A percentile compares a stretch with the other conserved stretches of the same genome.
phyloP scores from a whole-genome alignment of 2,113 vertebrate species.

The Antechinus flavipes region DNA sequence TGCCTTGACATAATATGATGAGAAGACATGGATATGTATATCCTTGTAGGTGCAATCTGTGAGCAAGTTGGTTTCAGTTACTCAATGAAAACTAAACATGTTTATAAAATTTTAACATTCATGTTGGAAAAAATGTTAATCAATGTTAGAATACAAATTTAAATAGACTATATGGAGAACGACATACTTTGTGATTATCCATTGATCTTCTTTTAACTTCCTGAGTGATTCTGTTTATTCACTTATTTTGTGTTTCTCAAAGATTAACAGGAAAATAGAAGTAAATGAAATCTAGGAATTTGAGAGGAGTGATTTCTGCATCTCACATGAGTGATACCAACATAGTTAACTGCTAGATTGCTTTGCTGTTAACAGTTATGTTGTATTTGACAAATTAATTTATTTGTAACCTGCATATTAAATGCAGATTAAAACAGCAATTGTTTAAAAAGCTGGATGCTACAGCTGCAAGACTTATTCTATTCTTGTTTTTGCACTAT shows the following conservation, averaged over 20 bases:
- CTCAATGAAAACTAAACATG: conserved; percentile 74
- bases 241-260: neutral
- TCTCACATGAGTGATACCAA: neutral
- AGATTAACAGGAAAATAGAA: conserved; percentile 12
- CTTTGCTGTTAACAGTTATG: neutral
- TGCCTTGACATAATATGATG: conserved; percentile 60
- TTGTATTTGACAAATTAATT: neutral
- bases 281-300: neutral
- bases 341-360: neutral
- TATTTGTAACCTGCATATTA: too few species aligned
- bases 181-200: conserved; percentile 34
- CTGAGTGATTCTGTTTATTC: neutral
- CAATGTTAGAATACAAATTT: conserved; percentile 32
- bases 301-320: neutral
- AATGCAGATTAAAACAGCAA: too few species aligned
- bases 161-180: conserved; percentile 28
- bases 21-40: conserved; percentile 53
- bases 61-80: conserved; percentile 52
- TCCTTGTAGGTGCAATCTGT: conserved; percentile 42
- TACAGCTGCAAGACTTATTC: too few species aligned
- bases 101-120: conserved; percentile 62
- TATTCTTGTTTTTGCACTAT: too few species aligned
- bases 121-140: conserved; percentile 45
- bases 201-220: neutral
- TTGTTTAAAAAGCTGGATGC: too few species aligned